Conservation (phyloP, 1,140 invertebrate species). For the Gerris buenoi region DNA sequence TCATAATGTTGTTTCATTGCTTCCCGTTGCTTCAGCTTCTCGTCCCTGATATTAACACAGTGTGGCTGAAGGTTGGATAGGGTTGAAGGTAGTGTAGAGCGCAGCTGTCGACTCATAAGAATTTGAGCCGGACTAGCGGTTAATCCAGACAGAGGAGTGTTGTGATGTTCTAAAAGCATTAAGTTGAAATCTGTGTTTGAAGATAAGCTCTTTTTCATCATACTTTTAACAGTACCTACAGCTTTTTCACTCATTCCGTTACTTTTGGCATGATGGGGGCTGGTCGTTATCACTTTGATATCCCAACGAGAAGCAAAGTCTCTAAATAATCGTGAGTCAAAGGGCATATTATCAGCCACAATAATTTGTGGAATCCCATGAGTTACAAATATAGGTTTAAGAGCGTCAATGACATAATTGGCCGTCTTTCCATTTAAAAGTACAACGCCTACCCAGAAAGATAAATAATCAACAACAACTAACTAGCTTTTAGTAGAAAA, state of each 20-base stretch:
- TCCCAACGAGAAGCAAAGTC: not conserved
- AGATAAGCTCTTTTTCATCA: not conserved
- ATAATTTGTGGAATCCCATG: slow-evolving; percentile 1
- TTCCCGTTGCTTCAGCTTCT: not conserved
- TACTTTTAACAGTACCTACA: not conserved
- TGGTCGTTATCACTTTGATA: not conserved
- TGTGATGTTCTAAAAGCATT: not conserved
- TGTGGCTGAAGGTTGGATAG: not conserved
- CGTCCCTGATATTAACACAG: not conserved
- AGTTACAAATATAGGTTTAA: not conserved
- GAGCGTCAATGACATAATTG: not conserved
- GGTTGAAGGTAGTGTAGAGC: not conserved
- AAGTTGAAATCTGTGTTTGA: slow-evolving; percentile 1
- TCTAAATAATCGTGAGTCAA: not conserved
- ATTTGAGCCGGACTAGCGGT: not conserved
- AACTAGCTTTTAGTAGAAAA: not conserved
- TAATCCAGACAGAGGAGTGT: not conserved
- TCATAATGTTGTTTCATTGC: not conserved
- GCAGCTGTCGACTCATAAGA: slow-evolving; percentile 3
- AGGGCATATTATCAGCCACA: slow-evolving; percentile 3
- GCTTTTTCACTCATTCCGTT: not conserved
- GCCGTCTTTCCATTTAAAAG: not conserved
- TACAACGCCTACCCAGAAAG: not conserved
- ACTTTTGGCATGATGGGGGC: not conserved
- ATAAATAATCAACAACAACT: slow-evolving; percentile 3